A percentile compares a stretch with the other conserved stretches of the same genome.
Conservation (phyloP, 2,797 vertebrate species). For the Oryzias sinensis region DNA sequence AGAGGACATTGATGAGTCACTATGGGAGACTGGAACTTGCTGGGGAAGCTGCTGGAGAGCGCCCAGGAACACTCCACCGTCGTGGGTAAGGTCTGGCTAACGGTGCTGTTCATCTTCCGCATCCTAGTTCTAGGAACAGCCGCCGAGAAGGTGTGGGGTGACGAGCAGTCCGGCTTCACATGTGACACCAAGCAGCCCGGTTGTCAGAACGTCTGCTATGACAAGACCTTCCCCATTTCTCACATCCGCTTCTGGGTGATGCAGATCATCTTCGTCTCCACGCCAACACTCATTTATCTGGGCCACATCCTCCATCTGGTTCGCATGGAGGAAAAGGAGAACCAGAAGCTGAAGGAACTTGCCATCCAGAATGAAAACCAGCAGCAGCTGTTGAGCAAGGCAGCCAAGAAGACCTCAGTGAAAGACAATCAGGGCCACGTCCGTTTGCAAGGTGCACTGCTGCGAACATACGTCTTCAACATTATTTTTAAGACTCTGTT, state of each 20-base stretch:
- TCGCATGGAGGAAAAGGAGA: constrained; percentile 84
- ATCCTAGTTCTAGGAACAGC: constrained; percentile 85
- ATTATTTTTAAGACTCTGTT: constrained; percentile 87
- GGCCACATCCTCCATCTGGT: constrained; percentile 89
- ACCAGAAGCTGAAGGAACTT: constrained; percentile 59
- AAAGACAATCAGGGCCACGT: constrained; percentile 77
- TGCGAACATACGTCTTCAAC: constrained; percentile 85
- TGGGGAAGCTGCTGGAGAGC: constrained; percentile 86
- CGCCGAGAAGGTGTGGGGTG: constrained; percentile 88
- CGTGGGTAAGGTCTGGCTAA: constrained; percentile 90
- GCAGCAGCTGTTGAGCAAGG: constrained; percentile 52
- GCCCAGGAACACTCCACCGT: constrained; percentile 89
- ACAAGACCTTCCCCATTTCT: constrained; percentile 89
- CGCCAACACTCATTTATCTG: constrained; percentile 87
- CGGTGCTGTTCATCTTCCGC: constrained; percentile 86
- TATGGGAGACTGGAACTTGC: constrained; percentile 88
- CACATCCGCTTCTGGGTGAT: constrained; percentile 93
- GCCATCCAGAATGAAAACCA: constrained; percentile 57
- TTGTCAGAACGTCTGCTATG: constrained; percentile 90
- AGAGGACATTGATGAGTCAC: constrained; percentile 29
- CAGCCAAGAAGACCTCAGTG: constrained; percentile 53
- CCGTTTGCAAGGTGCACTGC: constrained; percentile 78
- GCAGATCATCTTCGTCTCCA: constrained; percentile 91
- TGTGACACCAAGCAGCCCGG: constrained; percentile 90
- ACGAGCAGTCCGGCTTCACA: constrained; percentile 85